phyloP scores from a whole-genome alignment of 2,888 invertebrate genomes.

The Phrixothrix hirtus region DNA sequence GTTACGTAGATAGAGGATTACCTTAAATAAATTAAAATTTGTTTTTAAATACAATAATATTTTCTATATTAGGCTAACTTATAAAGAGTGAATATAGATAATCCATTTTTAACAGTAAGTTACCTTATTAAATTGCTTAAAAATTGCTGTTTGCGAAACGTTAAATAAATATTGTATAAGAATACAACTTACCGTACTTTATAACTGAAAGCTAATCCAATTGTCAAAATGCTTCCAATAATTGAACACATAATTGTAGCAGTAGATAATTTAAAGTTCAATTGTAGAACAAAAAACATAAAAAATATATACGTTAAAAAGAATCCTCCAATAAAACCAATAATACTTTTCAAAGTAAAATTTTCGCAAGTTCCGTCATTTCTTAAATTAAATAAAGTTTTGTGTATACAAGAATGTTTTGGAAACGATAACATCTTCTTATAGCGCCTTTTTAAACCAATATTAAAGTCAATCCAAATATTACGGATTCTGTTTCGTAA shows the following conservation, averaged over 20 bases:
- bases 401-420: slow-evolving; percentile 48
- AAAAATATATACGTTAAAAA: slow-evolving; percentile 68
- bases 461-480: slow-evolving; percentile 54
- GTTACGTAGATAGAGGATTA: too few species aligned
- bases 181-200: slow-evolving; percentile 54
- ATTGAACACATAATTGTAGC: slow-evolving; percentile 66
- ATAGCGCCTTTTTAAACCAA: slow-evolving; percentile 53
- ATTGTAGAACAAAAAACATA: slow-evolving; percentile 68
- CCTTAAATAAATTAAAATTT: too few species aligned
- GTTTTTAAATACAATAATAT: too few species aligned
- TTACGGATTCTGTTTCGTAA: slow-evolving; percentile 59
- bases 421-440: slow-evolving; percentile 42
- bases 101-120: background rate
- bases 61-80: too few species aligned
- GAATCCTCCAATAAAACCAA: slow-evolving; percentile 69
- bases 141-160: background rate
- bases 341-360: slow-evolving; percentile 64
- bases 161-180: background rate
- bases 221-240: slow-evolving; percentile 65
- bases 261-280: slow-evolving; percentile 63
- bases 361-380: slow-evolving; percentile 63
- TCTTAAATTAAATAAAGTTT: slow-evolving; percentile 54
- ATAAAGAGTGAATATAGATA: background rate
- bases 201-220: slow-evolving; percentile 69
- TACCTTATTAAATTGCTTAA: background rate